Conservation (phyloP, 1,140 invertebrate genomes). For the Rhopalosiphum maidis region DNA sequence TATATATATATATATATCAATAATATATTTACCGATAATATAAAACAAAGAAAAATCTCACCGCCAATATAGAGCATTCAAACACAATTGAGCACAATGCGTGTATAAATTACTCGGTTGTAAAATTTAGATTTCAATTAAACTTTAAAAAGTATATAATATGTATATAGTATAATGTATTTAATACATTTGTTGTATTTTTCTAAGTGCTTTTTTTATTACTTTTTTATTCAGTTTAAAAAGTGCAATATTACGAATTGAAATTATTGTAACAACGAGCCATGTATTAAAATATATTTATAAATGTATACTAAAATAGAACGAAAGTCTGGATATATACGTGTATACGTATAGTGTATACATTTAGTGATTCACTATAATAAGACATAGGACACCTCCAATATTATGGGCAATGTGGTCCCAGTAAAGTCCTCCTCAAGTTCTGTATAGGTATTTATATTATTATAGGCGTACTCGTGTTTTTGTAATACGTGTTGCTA, state of each 20-base stretch:
- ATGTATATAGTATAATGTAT: not conserved
- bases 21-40: not conserved
- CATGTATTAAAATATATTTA: not conserved
- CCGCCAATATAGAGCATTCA: not conserved
- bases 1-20: too few species aligned
- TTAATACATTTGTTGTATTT: not conserved
- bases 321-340: not conserved
- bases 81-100: not conserved
- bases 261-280: not conserved
- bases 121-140: not conserved
- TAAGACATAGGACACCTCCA: not conserved
- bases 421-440: not conserved
- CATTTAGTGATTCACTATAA: not conserved
- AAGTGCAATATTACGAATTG: not conserved
- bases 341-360: not conserved
- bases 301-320: not conserved
- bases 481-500: not conserved
- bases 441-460: not conserved
- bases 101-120: not conserved
- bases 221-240: not conserved
- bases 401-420: not conserved
- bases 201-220: not conserved
- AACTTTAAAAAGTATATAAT: not conserved
- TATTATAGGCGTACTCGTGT: not conserved
- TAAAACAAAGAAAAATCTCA: not conserved